Evolutionary conservation across 1,140 invertebrate genomes (phyloP), one percentile per base, ranked within the genome.

Genomic region (Anadara kagoshimensis): DNA sequence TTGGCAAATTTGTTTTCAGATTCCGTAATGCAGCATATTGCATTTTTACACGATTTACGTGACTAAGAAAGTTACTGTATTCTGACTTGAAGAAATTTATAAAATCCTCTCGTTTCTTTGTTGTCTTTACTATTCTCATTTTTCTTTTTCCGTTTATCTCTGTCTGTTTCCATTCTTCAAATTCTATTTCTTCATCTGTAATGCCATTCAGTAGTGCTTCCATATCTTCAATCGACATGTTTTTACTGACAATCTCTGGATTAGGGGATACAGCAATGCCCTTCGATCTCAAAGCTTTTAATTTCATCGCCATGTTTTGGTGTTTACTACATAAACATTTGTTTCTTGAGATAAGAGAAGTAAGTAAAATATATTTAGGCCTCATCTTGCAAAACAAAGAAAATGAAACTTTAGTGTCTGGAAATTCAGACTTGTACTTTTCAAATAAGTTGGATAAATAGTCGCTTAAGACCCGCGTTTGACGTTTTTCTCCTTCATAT

Each of bases 291-390:
- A 68, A 22, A 36, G 62, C 22, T 62, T 76, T 72, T 18, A 73
- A 41, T 29, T 65, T 74, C 36, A 71, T n/a, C 0, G 69, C 62
- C 29, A 76, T 58, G 29, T 76, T 76, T 53, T 76, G 63, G 43
- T 76, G 74, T 61, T 45, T 76, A 20, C 47, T 73, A 22, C 69
- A 76, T 10, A 76, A 41, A 53, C 75, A 77, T n/a, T 24, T 77
- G 24, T 54, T 67, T 53, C 69, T 51, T 16, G 69, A 62, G 18
- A 66, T 65, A 16, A 66, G 57, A 16, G 56, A 44, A 20, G 63
- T 71, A 16, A 59, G 53, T 22, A 53, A 45, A 29, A 77, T 63
- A n/a, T 61, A 41, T 1, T 54, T 72, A 44, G 62, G 74, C 12
- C 68, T 36, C 16, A 47, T 44, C 5, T 56, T 61, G 43, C 57